phyloP scores from a whole-genome alignment of 2,797 vertebrate species.

The Acanthurus leucopareius region DNA sequence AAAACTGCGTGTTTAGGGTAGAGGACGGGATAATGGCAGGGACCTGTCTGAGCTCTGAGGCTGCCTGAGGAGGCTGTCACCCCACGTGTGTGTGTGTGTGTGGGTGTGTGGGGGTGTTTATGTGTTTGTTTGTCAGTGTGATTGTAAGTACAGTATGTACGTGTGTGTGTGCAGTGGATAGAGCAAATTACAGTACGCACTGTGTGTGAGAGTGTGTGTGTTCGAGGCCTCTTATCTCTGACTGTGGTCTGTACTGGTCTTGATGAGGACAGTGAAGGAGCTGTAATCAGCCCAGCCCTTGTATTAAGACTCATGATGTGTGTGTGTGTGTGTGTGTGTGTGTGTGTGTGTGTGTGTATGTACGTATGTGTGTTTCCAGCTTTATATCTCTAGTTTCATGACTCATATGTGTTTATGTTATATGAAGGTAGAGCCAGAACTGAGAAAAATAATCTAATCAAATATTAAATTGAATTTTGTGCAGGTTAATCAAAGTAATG shows the following conservation, averaged over 20 bases:
- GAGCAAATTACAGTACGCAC: conserved; percentile 36
- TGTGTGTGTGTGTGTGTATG: conserved; percentile 39
- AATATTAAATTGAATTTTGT: background rate
- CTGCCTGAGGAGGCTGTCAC: conserved; percentile 63
- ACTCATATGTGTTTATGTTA: conserved; percentile 4
- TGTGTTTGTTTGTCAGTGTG: conserved; percentile 38
- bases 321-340: conserved; percentile 33
- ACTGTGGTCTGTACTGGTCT: conserved; percentile 62
- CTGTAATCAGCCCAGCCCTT: conserved; percentile 71
- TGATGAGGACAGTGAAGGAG: conserved; percentile 77
- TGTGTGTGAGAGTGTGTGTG: conserved; percentile 32
- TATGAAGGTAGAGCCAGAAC: background rate
- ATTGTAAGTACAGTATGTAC: conserved; percentile 46
- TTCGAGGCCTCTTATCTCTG: conserved; percentile 60
- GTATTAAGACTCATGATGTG: conserved; percentile 42
- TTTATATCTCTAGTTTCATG: conserved; percentile 19
- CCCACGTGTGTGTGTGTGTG: conserved; percentile 23
- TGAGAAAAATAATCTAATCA: background rate
- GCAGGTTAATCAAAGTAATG: background rate
- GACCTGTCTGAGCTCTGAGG: conserved; percentile 73
- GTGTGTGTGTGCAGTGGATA: conserved; percentile 30
- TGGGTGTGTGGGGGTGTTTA: conserved; percentile 27
- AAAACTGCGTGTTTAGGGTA: conserved; percentile 88
- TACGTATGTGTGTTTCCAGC: conserved; percentile 30
- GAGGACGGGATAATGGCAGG: conserved; percentile 85